Evolutionary conservation across 2,888 invertebrate genomes (phyloP).

Genomic region (Atherix ibis): DNA sequence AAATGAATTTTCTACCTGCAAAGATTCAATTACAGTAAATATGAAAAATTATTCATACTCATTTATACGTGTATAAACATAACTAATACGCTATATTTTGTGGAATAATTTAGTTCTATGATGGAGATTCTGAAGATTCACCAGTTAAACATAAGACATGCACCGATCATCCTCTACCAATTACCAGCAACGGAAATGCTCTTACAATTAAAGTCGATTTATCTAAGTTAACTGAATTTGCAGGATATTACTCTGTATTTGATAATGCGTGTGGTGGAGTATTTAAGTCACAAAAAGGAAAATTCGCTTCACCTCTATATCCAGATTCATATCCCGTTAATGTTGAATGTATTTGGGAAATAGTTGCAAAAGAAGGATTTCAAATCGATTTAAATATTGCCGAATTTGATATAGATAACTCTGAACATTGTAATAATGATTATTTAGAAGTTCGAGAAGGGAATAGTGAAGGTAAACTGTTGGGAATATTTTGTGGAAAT

Average conservation of each 20-base stretch:
- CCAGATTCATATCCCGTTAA: conserved; percentile 52
- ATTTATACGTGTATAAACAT: no score
- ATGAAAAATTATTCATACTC: no score
- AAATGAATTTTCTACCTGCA: no score
- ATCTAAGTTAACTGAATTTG: conserved; percentile 18
- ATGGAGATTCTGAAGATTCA: conserved; percentile 48
- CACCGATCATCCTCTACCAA: conserved; percentile 38
- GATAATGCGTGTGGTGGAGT: conserved; percentile 50
- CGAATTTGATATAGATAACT: conserved; percentile 50
- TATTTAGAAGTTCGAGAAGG: conserved; percentile 70
- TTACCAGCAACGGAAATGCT: conserved; percentile 52
- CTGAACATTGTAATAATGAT: conserved; percentile 64
- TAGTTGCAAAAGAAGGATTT: conserved; percentile 56
- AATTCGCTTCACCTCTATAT: conserved; percentile 53
- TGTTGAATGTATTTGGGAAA: conserved; percentile 57
- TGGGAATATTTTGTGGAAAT: conserved; percentile 60
- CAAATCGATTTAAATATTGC: conserved; percentile 47
- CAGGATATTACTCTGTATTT: conserved; percentile 34
- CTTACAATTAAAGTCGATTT: conserved; percentile 34
- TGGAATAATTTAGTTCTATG: conserved; percentile 48
- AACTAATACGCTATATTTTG: no score
- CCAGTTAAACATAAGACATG: conserved; percentile 55
- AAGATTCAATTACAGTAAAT: no score
- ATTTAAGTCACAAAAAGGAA: conserved; percentile 41
- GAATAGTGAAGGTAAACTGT: conserved; percentile 42